These are phyloP conservation scores for Parapsyche elsis DNA, from an alignment of 1,140 invertebrate genomes.

Conservation along the genomic window DNA sequence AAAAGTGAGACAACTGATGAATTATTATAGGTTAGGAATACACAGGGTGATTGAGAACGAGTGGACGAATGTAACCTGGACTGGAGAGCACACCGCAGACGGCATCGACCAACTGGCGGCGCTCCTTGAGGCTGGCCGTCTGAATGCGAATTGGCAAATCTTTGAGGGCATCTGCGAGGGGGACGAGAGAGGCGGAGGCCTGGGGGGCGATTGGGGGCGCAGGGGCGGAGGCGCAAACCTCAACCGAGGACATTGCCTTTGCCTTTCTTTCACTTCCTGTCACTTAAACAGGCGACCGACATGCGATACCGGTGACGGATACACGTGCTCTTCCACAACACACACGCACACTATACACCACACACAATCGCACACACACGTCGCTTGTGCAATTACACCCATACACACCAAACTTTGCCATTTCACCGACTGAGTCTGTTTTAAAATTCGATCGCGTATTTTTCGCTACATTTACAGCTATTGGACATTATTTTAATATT, in stretches of 20 bases:
- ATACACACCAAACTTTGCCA: no score
- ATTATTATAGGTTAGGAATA: no score
- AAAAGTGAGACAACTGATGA: no score
- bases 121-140: conserved; percentile 79
- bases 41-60: background rate
- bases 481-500: no score
- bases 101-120: conserved; percentile 76
- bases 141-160: conserved; percentile 84
- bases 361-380: background rate
- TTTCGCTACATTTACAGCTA: no score
- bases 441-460: no score
- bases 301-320: background rate
- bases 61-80: conserved; percentile 71
- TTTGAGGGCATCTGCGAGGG: conserved; percentile 80
- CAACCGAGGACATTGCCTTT: background rate
- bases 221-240: background rate
- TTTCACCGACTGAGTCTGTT: no score
- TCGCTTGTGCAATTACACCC: no score
- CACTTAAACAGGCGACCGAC: background rate
- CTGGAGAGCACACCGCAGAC: conserved; percentile 78
- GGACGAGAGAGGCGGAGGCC: conserved; percentile 57
- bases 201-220: background rate
- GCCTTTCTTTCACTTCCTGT: background rate
- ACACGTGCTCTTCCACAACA: background rate
- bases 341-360: background rate